Base-by-base conservation (phyloP, 92 coral and sea anemone genomes). In the Parazoanthus atlanticus region DNA sequence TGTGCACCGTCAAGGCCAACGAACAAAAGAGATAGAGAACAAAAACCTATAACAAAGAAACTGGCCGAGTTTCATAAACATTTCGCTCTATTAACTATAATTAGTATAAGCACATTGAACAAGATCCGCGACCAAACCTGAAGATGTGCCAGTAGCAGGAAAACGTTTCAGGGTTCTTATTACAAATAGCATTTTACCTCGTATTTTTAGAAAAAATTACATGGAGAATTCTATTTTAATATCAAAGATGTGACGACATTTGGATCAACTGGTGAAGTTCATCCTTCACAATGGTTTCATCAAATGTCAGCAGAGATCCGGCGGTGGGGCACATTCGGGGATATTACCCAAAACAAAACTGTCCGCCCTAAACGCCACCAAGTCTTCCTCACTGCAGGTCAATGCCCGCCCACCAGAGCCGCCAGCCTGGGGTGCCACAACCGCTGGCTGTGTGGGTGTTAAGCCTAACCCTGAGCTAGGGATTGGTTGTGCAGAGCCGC, bases 301-400 rank as follows among this genome's bases (percentile, higher is more conserved):
- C 38, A 47, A 31, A 67, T 91, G 73, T 84, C 67, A 85, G 80
- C 98, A 96, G 1, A 96, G 85, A 70, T 96, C 97, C 58, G 93
- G 92, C 1, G 98, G 99, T 3, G 99, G 99, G 6, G 99, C 95
- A 75, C 96, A 95, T 79, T 96, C 99, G 1, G 99, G 99, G 84
- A 96, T 95, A 52, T 90, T 91, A 17, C 99, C 99, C 78, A 96
- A 84, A 43, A 93, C 91, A 96, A 96, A 96, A 75, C 92, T 90
- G 70, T 93, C 97, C 8, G 95, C 98, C 85, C 79, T 95, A 54
- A 95, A 96, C 23, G 99, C 98, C 76, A 89, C 92, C 87, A 96
- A 64, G 90, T 95, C 99, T 84, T 94, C 91, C 54, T 95, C 95
- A 32, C 96, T 92, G 86, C 94, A 95, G 38, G 61, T 86, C 82